A percentile compares a stretch with the other conserved stretches of the same genome.
phyloP scores from a whole-genome alignment of 2,797 vertebrate species.

The Babyrousa celebensis region DNA sequence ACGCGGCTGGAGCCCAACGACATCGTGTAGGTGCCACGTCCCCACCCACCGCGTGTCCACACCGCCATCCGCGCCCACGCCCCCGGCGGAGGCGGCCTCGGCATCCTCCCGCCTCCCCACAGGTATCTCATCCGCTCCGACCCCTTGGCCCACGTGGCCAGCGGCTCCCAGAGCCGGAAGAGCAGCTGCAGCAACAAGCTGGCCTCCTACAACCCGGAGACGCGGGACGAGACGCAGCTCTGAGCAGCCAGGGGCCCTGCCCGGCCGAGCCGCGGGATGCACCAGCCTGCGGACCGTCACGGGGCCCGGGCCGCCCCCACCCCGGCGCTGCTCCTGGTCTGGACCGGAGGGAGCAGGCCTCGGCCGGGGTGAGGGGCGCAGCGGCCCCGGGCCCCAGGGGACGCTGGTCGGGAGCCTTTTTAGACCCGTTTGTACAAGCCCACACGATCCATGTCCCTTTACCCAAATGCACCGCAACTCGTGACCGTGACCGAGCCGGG shows the following conservation, averaged over 20 bases:
- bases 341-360: fast-evolving
- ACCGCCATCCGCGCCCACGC: too few species aligned
- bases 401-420: conserved; percentile 62
- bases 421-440: conserved; percentile 85
- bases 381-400: fast-evolving
- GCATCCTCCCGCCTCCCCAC: not conserved
- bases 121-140: conserved; percentile 99
- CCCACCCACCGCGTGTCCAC: too few species aligned
- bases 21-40: conserved; percentile 93
- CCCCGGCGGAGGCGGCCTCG: fast-evolving
- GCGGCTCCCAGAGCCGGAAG: conserved; percentile 93
- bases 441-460: not conserved
- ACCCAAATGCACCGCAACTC: conserved; percentile 83
- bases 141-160: conserved; percentile 96
- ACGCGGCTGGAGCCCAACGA: conserved; percentile 98
- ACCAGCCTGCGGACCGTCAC: not conserved
- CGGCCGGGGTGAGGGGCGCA: fast-evolving
- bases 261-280: fast-evolving
- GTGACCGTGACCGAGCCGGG: conserved; percentile 84
- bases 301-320: not conserved
- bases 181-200: conserved; percentile 92
- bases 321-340: not conserved
- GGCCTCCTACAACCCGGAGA: conserved; percentile 93
- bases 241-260: conserved; percentile 86
- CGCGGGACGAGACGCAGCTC: conserved; percentile 97